Evolutionary conservation across 2,113 vertebrate species (phyloP).

Genomic region (Acrocephalus kingi): DNA sequence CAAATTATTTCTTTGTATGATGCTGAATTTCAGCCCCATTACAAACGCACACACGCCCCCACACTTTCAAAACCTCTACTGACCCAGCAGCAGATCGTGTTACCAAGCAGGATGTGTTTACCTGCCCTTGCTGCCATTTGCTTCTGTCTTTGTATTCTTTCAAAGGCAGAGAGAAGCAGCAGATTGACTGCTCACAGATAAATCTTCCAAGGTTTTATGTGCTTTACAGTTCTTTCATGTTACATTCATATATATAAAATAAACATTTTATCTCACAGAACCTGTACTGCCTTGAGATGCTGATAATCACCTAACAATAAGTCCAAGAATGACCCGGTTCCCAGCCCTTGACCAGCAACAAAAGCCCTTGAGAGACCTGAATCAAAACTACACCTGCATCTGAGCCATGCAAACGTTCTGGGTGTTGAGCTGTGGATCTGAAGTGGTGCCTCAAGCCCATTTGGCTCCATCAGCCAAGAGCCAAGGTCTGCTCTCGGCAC

Average conservation of each 20-base stretch:
- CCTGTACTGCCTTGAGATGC: not conserved
- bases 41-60: not conserved
- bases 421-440: not conserved
- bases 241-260: not conserved
- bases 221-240: not conserved
- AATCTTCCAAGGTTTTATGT: not conserved
- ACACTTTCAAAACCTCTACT: not conserved
- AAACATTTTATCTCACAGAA: not conserved
- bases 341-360: not conserved
- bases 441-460: not conserved
- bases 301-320: not conserved
- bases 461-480: not conserved
- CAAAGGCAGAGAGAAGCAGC: not conserved
- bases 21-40: not conserved
- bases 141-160: not conserved
- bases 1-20: not conserved
- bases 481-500: not conserved
- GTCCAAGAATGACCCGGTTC: not conserved
- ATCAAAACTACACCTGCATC: not conserved
- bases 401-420: not conserved
- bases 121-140: not conserved
- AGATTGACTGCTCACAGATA: not conserved
- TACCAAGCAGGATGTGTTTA: not conserved
- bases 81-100: not conserved
- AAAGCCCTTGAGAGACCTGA: not conserved